phyloP scores from a whole-genome alignment of 2,113 vertebrate genomes.

The Rattus norvegicus region DNA sequence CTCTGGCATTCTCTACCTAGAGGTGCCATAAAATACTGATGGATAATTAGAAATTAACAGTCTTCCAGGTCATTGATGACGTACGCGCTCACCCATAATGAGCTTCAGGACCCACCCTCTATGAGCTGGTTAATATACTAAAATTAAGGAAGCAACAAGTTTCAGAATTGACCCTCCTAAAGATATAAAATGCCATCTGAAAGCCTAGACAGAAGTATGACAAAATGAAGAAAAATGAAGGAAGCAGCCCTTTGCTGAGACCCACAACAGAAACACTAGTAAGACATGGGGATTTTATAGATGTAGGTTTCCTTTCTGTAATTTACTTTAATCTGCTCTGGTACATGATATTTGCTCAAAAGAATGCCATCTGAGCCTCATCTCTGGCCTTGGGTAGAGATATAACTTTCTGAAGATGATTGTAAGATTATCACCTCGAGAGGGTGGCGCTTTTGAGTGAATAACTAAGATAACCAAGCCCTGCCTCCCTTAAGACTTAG shows the following conservation, averaged over 20 bases:
- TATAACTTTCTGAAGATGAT: neutral
- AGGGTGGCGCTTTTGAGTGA: neutral
- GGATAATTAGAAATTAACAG: neutral
- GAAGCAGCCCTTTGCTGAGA: neutral
- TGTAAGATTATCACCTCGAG: neutral
- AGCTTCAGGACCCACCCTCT: neutral
- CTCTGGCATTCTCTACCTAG: neutral
- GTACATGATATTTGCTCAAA: neutral
- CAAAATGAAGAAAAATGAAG: neutral
- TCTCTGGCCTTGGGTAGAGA: neutral
- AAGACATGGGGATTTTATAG: neutral
- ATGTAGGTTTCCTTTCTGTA: neutral
- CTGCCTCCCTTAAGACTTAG: neutral
- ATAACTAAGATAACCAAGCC: neutral
- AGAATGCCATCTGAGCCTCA: neutral
- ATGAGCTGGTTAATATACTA: neutral
- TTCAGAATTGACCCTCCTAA: neutral
- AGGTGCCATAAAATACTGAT: neutral
- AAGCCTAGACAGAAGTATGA: neutral
- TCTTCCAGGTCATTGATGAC: neutral
- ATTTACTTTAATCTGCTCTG: neutral
- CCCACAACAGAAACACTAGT: neutral
- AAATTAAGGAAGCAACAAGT: neutral
- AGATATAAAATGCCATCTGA: neutral
- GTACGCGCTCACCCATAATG: neutral